phyloP scores from a whole-genome alignment of 2,797 vertebrate genomes.

The Chrosomus eos region DNA sequence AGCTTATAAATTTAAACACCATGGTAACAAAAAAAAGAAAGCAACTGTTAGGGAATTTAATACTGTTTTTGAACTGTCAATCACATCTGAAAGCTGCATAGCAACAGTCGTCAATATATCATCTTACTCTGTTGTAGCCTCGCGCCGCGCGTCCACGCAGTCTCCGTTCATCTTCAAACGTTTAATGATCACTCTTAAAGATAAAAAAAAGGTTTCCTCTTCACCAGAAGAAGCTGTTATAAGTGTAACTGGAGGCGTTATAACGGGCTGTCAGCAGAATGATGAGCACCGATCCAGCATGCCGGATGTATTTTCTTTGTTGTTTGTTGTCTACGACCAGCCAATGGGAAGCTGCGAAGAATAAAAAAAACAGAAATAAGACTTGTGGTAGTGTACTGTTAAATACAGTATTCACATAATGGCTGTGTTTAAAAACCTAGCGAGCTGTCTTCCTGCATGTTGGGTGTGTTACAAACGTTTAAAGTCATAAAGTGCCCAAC shows the following conservation, averaged over 20 bases:
- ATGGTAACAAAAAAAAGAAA: background rate
- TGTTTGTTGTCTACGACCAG: background rate
- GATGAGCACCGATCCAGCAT: too few species aligned
- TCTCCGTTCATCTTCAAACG: conserved; percentile 59
- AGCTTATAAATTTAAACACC: background rate
- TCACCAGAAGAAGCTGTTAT: background rate
- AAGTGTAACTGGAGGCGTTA: background rate
- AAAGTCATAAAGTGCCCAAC: background rate
- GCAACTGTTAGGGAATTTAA: background rate
- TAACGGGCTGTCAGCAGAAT: background rate
- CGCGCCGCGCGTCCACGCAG: conserved; percentile 66
- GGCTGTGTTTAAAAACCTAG: background rate
- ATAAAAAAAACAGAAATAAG: background rate
- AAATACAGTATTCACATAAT: background rate
- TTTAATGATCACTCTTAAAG: background rate
- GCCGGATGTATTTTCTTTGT: conserved; percentile 1
- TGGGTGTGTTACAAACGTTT: background rate
- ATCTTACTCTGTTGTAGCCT: conserved; percentile 69
- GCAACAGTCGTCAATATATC: conserved; percentile 36
- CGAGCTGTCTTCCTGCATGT: background rate
- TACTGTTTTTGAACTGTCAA: background rate
- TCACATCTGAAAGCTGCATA: conserved; percentile 15
- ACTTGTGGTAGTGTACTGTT: background rate
- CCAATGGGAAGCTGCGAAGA: conserved; percentile 19
- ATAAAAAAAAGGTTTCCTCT: background rate